Evolutionary conservation across 2,888 invertebrate genomes (phyloP).

Genomic region (Shargacucullia verbasci): DNA sequence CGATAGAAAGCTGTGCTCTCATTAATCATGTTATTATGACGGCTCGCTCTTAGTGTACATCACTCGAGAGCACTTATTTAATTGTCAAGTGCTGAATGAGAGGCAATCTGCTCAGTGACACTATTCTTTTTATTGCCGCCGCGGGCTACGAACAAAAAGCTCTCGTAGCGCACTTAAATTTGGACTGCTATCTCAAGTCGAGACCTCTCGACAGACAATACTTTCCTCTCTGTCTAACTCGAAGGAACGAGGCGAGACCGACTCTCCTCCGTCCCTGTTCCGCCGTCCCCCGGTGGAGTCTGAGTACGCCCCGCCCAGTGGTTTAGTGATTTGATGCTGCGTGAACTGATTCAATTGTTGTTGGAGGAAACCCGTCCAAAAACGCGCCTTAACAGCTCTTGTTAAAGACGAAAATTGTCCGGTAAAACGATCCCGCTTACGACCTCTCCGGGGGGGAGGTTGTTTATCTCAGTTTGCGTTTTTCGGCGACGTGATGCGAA

Average conservation of each 20-base stretch:
- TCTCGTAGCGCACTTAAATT: slow-evolving; percentile 82
- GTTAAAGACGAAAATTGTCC: slow-evolving; percentile 87
- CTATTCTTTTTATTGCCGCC: slow-evolving; percentile 85
- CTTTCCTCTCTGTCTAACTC: slow-evolving; percentile 77
- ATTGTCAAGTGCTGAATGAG: slow-evolving; percentile 87
- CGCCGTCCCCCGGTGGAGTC: slow-evolving; percentile 85
- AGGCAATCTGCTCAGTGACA: slow-evolving; percentile 87
- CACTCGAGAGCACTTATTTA: slow-evolving; percentile 86
- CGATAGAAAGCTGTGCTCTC: slow-evolving; percentile 79
- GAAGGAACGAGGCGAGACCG: slow-evolving; percentile 59
- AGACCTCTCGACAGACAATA: slow-evolving; percentile 71
- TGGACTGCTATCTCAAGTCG: slow-evolving; percentile 80
- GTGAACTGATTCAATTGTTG: slow-evolving; percentile 89
- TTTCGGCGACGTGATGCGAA: slow-evolving; percentile 88
- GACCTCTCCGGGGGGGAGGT: slow-evolving; percentile 83
- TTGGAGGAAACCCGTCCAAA: slow-evolving; percentile 75
- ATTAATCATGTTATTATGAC: slow-evolving; percentile 86
- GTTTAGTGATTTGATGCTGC: slow-evolving; percentile 90
- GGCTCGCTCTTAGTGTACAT: slow-evolving; percentile 77
- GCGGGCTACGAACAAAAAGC: slow-evolving; percentile 85
- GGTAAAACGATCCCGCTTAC: slow-evolving; percentile 85
- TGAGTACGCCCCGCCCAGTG: slow-evolving; percentile 88
- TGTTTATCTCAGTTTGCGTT: slow-evolving; percentile 88
- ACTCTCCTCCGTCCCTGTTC: slow-evolving; percentile 79
- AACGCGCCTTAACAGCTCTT: slow-evolving; percentile 82